phyloP scores from a whole-genome alignment of 2,113 vertebrate genomes.

The Scophthalmus maximus region DNA sequence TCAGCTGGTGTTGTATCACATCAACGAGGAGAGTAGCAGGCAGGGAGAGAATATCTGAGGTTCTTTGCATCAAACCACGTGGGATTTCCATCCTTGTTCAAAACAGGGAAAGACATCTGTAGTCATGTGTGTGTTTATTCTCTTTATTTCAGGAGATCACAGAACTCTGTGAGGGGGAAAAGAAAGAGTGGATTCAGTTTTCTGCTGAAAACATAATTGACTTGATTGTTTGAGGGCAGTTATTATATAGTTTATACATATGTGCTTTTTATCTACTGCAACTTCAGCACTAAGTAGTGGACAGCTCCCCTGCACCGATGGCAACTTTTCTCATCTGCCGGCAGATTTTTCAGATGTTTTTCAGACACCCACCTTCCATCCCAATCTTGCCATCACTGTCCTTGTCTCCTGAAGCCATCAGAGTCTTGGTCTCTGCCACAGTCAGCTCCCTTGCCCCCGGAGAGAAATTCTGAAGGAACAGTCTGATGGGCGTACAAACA shows the following conservation, averaged over 20 bases:
- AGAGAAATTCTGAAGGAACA: slow-evolving; percentile 85
- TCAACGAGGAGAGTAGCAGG: slow-evolving; percentile 57
- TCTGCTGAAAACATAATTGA: no score
- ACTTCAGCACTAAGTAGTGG: slow-evolving; percentile 66
- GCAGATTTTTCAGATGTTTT: slow-evolving; percentile 24
- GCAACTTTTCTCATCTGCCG: neutral
- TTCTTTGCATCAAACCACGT: slow-evolving; percentile 41
- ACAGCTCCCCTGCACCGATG: slow-evolving; percentile 47
- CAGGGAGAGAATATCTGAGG: slow-evolving; percentile 40
- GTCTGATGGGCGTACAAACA: slow-evolving; percentile 55
- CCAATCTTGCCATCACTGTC: slow-evolving; percentile 87
- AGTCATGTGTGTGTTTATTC: neutral
- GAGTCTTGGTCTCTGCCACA: slow-evolving; percentile 78
- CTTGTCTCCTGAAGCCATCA: slow-evolving; percentile 82
- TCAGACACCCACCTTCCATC: slow-evolving; percentile 76
- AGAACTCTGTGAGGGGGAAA: slow-evolving; percentile 81
- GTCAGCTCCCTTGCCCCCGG: slow-evolving; percentile 78
- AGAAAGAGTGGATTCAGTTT: slow-evolving; percentile 8
- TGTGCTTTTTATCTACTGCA: slow-evolving; percentile 1
- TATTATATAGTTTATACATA: neutral
- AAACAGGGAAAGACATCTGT: slow-evolving; percentile 5
- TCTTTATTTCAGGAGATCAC: slow-evolving; percentile 77
- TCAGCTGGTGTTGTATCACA: slow-evolving; percentile 31
- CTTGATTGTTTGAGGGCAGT: neutral
- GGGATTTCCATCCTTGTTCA: neutral